These are phyloP conservation scores for Heliornis fulica DNA, from an alignment of 2,113 vertebrate species.

Conservation along the genomic window DNA sequence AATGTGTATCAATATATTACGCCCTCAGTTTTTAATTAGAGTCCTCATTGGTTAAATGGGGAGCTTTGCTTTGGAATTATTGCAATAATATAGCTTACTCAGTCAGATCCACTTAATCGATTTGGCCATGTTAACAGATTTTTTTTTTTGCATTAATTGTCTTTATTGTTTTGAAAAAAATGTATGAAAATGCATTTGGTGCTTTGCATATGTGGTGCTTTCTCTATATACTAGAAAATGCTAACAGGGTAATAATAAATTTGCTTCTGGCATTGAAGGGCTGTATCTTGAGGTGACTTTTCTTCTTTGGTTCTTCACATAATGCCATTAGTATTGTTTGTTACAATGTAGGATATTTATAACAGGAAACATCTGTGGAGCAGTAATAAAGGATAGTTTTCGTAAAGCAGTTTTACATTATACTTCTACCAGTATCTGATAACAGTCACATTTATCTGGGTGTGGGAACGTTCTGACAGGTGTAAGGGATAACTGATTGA, in stretches of 20 bases:
- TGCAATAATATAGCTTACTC: not conserved
- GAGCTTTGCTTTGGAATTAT: not conserved
- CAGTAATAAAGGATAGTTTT: conserved; percentile 76
- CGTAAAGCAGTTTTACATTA: conserved; percentile 76
- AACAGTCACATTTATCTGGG: conserved; percentile 83
- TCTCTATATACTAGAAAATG: conserved; percentile 62
- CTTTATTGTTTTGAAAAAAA: conserved; percentile 71
- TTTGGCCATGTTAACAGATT: not conserved
- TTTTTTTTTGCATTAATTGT: conserved; percentile 67
- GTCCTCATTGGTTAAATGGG: not conserved
- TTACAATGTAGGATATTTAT: conserved; percentile 78
- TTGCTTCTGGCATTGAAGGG: conserved; percentile 69
- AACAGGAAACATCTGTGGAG: conserved; percentile 83
- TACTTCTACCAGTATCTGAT: conserved; percentile 85
- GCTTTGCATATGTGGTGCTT: conserved; percentile 40
- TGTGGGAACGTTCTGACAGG: conserved; percentile 85
- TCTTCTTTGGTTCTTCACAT: conserved; percentile 75
- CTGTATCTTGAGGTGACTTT: conserved; percentile 73
- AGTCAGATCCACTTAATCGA: not conserved
- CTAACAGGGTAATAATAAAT: conserved; percentile 65
- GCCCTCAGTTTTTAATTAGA: not conserved
- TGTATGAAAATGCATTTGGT: conserved; percentile 70
- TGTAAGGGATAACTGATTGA: conserved; percentile 83
- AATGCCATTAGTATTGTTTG: conserved; percentile 80
- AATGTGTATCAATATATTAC: not conserved